A percentile compares a stretch with the other conserved stretches of the same genome.
Conservation (phyloP, 2,797 vertebrate species). For the Diplodus puntazzo region DNA sequence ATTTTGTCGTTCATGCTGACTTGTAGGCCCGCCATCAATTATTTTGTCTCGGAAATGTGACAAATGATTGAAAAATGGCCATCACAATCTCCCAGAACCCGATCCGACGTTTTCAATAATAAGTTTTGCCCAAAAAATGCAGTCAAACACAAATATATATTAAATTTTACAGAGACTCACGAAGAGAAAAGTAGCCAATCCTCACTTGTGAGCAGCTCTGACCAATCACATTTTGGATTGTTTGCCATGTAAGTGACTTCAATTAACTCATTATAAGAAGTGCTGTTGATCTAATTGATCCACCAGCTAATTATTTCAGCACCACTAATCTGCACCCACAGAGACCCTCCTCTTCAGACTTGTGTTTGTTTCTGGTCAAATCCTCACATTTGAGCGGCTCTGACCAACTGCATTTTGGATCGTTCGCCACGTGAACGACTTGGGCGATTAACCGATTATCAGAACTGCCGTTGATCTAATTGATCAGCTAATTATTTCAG, state of each 20-base stretch:
- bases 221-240: background rate
- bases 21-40: background rate
- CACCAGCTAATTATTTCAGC: constrained; percentile 17
- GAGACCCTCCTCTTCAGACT: background rate
- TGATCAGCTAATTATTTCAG: constrained; percentile 27
- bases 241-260: background rate
- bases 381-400: background rate
- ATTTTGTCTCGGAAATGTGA: background rate
- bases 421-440: background rate
- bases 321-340: constrained; percentile 23
- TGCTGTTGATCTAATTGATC: background rate
- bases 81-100: background rate
- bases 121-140: background rate
- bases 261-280: background rate
- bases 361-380: background rate
- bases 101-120: background rate
- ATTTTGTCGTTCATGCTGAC: background rate
- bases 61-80: background rate
- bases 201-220: background rate
- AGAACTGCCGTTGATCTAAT: background rate
- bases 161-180: background rate
- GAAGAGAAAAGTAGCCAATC: background rate
- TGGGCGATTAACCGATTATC: background rate
- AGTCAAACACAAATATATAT: no score
- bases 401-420: background rate